Evolutionary conservation across 2,113 vertebrate species (phyloP).

Genomic region (Oncorhynchus clarkii): DNA sequence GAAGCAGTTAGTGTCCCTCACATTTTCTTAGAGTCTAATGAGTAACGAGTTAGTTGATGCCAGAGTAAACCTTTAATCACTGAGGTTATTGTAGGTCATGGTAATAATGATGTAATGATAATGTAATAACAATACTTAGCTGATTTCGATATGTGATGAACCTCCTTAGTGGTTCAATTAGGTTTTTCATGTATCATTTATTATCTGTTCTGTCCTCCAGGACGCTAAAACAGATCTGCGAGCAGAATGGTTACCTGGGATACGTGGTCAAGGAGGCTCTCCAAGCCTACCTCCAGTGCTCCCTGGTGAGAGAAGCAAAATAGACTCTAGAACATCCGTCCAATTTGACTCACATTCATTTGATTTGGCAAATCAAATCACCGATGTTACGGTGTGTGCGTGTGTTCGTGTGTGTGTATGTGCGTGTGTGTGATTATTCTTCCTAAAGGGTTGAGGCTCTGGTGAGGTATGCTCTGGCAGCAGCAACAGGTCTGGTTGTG

Average conservation of each 20-base stretch:
- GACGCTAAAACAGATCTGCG: slow-evolving; percentile 84
- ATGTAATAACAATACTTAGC: not conserved
- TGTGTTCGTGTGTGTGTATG: not conserved
- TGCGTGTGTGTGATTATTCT: not conserved
- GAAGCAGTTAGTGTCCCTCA: slow-evolving; percentile 7
- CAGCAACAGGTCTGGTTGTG: slow-evolving; percentile 89
- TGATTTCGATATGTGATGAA: not conserved
- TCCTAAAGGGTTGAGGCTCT: slow-evolving; percentile 81
- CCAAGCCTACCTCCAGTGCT: slow-evolving; percentile 82
- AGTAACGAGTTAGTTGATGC: too few relatives aligned
- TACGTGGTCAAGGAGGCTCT: slow-evolving; percentile 84
- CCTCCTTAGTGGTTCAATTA: not conserved
- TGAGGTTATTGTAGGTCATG: too few relatives aligned
- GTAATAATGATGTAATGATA: not conserved
- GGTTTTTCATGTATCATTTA: slow-evolving; percentile 33
- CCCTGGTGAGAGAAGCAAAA: slow-evolving; percentile 72
- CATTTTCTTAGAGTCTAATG: not conserved
- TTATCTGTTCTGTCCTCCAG: slow-evolving; percentile 63
- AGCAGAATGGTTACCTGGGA: slow-evolving; percentile 88
- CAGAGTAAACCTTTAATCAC: too few relatives aligned
- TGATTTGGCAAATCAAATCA: not conserved
- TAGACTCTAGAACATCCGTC: slow-evolving; percentile 36
- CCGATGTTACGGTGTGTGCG: not conserved
- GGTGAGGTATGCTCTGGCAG: slow-evolving; percentile 83
- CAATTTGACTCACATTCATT: slow-evolving; percentile 15